Conservation (phyloP, 2,888 invertebrate species). For the Aethes cnicana region DNA sequence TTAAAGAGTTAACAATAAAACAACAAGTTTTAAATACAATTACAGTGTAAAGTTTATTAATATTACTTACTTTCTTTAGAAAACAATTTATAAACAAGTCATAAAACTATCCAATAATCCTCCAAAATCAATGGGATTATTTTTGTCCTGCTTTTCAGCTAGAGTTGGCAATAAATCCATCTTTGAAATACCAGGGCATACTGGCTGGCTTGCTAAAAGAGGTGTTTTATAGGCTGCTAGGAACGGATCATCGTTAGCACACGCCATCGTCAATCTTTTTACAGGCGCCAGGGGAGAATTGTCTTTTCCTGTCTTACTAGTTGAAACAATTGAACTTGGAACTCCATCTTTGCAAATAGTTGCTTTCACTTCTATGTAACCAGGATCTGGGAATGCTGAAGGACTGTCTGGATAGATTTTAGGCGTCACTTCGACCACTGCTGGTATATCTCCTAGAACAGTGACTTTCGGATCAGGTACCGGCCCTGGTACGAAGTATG, state of each 20-base stretch:
- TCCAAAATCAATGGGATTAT: slow-evolving; percentile 3
- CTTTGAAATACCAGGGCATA: slow-evolving; percentile 6
- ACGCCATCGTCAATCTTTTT: background rate
- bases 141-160: background rate
- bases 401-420: background rate
- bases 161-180: background rate
- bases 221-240: background rate
- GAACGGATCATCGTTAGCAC: background rate
- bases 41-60: too few species aligned
- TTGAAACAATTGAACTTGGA: too few species aligned
- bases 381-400: background rate
- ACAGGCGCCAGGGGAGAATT: background rate
- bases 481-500: slow-evolving; percentile 2
- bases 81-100: background rate
- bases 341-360: background rate
- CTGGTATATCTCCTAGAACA: background rate
- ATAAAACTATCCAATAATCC: slow-evolving; percentile 2
- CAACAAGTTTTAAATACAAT: too few species aligned
- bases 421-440: background rate
- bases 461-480: slow-evolving; percentile 3
- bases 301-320: background rate
- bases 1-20: too few species aligned
- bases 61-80: background rate
- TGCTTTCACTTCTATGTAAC: background rate
- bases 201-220: background rate